A percentile compares a stretch with the other conserved stretches of the same genome.
Evolutionary conservation across 2,797 vertebrate genomes (phyloP).

Genomic region (Labeo calbasu): DNA sequence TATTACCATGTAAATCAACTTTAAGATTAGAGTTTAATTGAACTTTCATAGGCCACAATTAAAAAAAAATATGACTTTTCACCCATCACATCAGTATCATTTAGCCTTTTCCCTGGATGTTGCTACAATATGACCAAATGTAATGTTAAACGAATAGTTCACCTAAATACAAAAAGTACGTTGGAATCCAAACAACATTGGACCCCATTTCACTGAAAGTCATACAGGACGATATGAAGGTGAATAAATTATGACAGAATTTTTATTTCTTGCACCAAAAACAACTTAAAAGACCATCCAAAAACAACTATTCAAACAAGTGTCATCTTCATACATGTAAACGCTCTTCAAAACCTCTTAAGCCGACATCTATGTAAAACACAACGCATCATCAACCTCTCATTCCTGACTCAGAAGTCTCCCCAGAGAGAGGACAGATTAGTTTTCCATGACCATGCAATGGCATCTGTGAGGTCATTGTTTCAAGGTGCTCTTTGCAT

Average conservation of each 20-base stretch:
- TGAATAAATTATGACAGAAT: not conserved
- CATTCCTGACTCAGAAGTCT: slow-evolving; percentile 51
- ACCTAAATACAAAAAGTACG: not conserved
- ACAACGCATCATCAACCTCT: slow-evolving; percentile 49
- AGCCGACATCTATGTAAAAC: slow-evolving; percentile 11
- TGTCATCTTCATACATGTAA: not conserved
- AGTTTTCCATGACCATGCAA: slow-evolving; percentile 63
- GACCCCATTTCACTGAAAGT: not conserved
- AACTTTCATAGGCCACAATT: not conserved
- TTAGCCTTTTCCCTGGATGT: not conserved
- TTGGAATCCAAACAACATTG: not conserved
- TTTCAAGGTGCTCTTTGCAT: slow-evolving; percentile 62
- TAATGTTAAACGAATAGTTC: not conserved
- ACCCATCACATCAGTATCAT: not conserved
- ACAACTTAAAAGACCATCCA: not conserved
- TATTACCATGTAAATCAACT: not conserved
- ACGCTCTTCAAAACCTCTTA: not conserved
- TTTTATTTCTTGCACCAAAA: not conserved
- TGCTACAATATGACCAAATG: not conserved
- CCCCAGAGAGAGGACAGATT: slow-evolving; percentile 56
- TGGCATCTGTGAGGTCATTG: slow-evolving; percentile 60
- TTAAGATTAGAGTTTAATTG: not conserved
- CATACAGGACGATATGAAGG: not conserved
- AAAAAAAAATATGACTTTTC: not conserved
- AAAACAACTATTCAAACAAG: not conserved